Evolutionary conservation across 1,140 invertebrate genomes (phyloP).

Genomic region (Drosophila rhopaloa): DNA sequence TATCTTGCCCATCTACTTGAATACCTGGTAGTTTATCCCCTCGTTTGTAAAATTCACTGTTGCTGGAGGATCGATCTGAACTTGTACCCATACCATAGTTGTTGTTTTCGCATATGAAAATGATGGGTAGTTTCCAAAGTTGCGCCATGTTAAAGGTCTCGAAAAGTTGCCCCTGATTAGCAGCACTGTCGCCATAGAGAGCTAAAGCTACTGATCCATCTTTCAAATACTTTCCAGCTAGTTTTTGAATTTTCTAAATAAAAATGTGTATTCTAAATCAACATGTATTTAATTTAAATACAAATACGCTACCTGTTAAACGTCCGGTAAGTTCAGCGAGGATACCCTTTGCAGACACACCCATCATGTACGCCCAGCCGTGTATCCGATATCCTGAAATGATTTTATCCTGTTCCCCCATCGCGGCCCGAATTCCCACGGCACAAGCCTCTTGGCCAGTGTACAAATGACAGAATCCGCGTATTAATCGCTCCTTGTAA

Average conservation of each 20-base stretch:
- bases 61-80: background rate
- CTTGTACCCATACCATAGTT: background rate
- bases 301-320: conserved; percentile 66
- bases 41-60: background rate
- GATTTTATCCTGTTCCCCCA: conserved; percentile 87
- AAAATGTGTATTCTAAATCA: too few species aligned
- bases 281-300: too few species aligned
- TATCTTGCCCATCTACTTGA: background rate
- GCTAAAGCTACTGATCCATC: background rate
- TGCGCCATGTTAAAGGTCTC: background rate
- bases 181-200: background rate
- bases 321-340: conserved; percentile 95
- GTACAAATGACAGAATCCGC: conserved; percentile 90
- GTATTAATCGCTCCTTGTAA: conserved; percentile 92
- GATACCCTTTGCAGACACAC: conserved; percentile 90
- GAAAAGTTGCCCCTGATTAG: background rate
- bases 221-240: conserved; percentile 92
- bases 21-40: background rate
- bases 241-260: too few species aligned
- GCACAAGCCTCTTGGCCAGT: conserved; percentile 89
- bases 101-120: background rate
- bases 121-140: background rate
- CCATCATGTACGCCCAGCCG: conserved; percentile 91
- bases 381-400: conserved; percentile 89
- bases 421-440: conserved; percentile 87